Evolutionary conservation across 2,113 vertebrate genomes (phyloP), one percentile per base, ranked within the genome.

Genomic region (Aptenodytes patagonicus): DNA sequence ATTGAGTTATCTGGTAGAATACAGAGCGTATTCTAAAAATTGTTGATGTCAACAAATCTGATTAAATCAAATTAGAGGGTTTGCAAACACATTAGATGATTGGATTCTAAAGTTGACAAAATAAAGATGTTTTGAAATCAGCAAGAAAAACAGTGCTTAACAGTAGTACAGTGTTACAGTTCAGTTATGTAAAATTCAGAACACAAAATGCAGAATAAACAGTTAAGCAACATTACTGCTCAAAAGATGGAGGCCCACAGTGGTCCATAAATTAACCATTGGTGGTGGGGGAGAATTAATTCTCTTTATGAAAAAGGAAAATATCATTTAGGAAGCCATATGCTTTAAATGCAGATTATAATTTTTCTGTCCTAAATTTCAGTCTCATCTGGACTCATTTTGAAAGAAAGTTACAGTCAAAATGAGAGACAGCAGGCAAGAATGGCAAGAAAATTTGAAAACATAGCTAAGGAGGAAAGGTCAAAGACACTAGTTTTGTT

Each of bases 201-300:
- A 26, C 31, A 66, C 6, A 82, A 89, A 24, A 51, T 17, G 10
- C 11, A 24, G 8, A 69, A 28, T 22, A 90, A 76, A 25, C 7
- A 52, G 4, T 65, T 49, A 83, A 75, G 16, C 28, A 36, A 70
- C 6, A 36, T 51, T 44, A 40, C 14, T 65, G 10, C 13, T 73
- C 26, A 49, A 38, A 88, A 70, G 21, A 32, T 32, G 25, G 36
- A 83, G 13, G 8, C 6, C 13, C 2, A 17, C 8, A 86, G 4
- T 10, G 5, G 7, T 60, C 13, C 7, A n/a, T 25, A 79, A 71
- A 82, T 55, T 29, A 78, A 58, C 3, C 9, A 31, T 3, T 38
- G 22, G 2, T 78, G 12, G 12, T 7, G 4, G 4, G 5, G 4
- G 11, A 62, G 34, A 75, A 54, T 5, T 29, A 0, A 68, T 64